Percentiles rank a stretch among this genome's conserved stretches.
Evolutionary conservation across 2,888 invertebrate species (phyloP).

Genomic region (Cylindroiulus punctatus): DNA sequence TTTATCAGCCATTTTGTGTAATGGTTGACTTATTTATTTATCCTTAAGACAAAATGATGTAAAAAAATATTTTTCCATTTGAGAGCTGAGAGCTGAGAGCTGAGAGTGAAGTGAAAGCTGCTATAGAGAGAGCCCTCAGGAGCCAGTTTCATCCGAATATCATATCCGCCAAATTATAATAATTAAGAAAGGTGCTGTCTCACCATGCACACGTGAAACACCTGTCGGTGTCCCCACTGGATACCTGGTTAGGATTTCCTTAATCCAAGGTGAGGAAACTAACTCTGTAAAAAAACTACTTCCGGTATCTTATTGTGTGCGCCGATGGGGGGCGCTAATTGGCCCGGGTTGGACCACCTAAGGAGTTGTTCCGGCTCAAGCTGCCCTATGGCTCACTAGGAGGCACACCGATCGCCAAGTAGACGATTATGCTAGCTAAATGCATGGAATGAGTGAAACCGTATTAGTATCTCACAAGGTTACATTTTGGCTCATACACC

Average conservation of each 20-base stretch:
- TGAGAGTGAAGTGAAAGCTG: too few species aligned
- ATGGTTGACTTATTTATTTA: too few species aligned
- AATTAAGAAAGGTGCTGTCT: neutral
- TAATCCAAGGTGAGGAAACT: neutral
- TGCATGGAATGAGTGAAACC: too few species aligned
- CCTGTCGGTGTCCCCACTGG: neutral
- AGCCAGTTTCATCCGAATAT: too few species aligned
- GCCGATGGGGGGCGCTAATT: conserved; percentile 36
- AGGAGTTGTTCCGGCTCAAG: neutral
- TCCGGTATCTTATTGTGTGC: conserved; percentile 15
- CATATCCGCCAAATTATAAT: conserved; percentile 2
- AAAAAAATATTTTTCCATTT: too few species aligned
- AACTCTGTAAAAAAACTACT: neutral
- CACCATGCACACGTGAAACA: neutral
- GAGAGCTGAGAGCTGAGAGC: too few species aligned
- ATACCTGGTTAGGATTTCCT: conserved; percentile 14
- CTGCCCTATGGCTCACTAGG: neutral
- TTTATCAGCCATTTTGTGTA: too few species aligned
- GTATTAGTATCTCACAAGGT: too few species aligned
- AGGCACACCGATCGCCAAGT: neutral
- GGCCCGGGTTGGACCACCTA: neutral
- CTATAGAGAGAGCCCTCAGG: too few species aligned
- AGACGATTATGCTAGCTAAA: neutral
- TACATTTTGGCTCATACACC: too few species aligned
- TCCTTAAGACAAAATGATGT: too few species aligned